Evolutionary conservation across 2,888 invertebrate species (phyloP).

Genomic region (Penaeus monodon): DNA sequence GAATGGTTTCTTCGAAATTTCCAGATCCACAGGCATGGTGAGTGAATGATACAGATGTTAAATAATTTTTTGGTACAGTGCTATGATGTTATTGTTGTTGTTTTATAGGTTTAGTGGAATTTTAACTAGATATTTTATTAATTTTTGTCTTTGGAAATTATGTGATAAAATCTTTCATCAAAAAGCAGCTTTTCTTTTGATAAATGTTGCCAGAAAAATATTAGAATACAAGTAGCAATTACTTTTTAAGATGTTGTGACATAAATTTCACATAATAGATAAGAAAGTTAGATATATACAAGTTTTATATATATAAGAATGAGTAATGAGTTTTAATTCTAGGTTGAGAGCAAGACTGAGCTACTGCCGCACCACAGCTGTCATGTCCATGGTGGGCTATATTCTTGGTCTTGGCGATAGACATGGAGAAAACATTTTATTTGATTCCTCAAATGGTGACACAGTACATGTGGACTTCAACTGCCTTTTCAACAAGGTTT

Average conservation of each 20-base stretch:
- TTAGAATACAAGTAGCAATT: no score
- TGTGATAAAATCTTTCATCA: no score
- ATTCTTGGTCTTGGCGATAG: conserved; percentile 92
- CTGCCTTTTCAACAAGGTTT: conserved; percentile 91
- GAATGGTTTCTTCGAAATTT: conserved; percentile 94
- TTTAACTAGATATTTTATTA: neutral
- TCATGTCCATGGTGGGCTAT: conserved; percentile 97
- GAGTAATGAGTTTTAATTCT: conserved; percentile 30
- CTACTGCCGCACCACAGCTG: conserved; percentile 92
- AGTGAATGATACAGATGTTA: conserved; percentile 53
- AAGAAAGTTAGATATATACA: neutral
- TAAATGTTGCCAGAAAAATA: no score
- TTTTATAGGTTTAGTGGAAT: neutral
- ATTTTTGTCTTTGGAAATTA: neutral
- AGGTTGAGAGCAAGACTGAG: conserved; percentile 92
- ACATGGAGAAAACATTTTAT: conserved; percentile 83
- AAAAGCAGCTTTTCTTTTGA: no score
- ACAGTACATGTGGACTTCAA: conserved; percentile 98
- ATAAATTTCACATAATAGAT: neutral
- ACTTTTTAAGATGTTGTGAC: neutral
- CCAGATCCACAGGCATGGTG: conserved; percentile 89
- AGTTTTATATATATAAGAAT: neutral
- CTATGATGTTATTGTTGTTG: no score
- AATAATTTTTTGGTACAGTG: neutral
- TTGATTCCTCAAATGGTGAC: conserved; percentile 93